Conservation (phyloP, 2,113 vertebrate species). For the Barbus barbus region DNA sequence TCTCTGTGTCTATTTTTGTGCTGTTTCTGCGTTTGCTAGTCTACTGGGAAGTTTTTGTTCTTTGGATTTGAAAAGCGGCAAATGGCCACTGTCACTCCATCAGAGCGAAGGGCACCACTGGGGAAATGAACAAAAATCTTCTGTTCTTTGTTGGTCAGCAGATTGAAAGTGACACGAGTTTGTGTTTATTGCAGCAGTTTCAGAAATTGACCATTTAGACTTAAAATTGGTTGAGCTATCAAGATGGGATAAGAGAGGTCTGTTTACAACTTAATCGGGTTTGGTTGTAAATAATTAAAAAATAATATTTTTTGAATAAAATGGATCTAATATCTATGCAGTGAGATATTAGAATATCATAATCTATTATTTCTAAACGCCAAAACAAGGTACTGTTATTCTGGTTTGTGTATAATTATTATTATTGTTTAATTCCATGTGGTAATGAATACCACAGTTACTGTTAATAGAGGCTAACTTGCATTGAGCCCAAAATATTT, state of each 20-base stretch:
- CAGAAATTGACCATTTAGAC: neutral
- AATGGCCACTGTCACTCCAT: neutral
- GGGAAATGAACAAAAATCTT: neutral
- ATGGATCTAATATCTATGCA: neutral
- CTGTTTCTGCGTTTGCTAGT: neutral
- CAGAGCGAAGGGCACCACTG: neutral
- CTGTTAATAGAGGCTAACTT: neutral
- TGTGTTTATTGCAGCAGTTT: neutral
- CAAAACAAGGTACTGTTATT: neutral
- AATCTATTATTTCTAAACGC: neutral
- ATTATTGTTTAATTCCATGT: neutral
- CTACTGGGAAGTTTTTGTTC: constrained; percentile 2
- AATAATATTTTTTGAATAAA: neutral
- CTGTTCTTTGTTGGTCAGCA: neutral
- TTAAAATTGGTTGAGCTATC: neutral
- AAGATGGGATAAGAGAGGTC: neutral
- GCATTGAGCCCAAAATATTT: too few species aligned
- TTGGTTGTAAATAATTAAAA: too few species aligned
- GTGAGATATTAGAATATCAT: neutral
- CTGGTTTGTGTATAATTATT: neutral
- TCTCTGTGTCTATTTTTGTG: neutral
- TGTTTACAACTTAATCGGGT: neutral
- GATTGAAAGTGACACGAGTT: neutral
- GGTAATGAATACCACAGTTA: neutral
- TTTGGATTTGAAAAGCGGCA: neutral